Evolutionary conservation across 2,113 vertebrate species (phyloP).

Genomic region (Bagarius yarrelli): DNA sequence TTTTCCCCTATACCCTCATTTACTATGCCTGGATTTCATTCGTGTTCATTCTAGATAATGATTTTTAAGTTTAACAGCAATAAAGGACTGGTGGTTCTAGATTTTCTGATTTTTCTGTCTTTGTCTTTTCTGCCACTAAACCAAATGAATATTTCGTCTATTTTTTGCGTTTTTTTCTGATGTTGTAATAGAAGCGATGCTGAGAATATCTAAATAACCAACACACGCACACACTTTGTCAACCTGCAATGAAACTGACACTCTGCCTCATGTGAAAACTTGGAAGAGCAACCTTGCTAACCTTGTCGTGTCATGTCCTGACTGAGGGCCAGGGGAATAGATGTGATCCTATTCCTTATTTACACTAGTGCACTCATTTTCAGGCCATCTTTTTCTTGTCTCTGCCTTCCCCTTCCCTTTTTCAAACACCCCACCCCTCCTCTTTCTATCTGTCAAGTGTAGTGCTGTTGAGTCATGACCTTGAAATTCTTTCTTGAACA

Average conservation of each 20-base stretch:
- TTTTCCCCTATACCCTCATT: conserved; percentile 34
- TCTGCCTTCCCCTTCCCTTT: conserved; percentile 1
- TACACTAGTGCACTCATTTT: conserved; percentile 24
- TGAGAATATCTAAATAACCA: not conserved
- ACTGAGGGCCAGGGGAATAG: conserved; percentile 48
- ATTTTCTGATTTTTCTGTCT: conserved; percentile 31
- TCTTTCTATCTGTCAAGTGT: conserved; percentile 37
- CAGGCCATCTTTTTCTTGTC: conserved; percentile 41
- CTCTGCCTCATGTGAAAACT: conserved; percentile 51
- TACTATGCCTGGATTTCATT: conserved; percentile 67
- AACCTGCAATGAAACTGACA: conserved; percentile 51
- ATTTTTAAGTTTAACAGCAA: conserved; percentile 77
- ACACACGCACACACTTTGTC: not conserved
- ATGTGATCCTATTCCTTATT: conserved; percentile 44
- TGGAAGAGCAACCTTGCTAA: conserved; percentile 48
- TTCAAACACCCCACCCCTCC: not conserved
- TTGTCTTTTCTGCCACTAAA: conserved; percentile 11
- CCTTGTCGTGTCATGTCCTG: conserved; percentile 59
- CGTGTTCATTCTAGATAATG: conserved; percentile 60
- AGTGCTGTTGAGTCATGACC: conserved; percentile 42
- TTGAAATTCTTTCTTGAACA: conserved; percentile 46
- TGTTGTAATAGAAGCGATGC: conserved; percentile 17
- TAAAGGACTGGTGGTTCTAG: conserved; percentile 57
- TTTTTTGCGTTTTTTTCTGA: not conserved
- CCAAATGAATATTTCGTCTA: conserved; percentile 5